Evolutionary conservation across 2,797 vertebrate genomes (phyloP), one percentile per base, ranked within the genome.

Genomic region (Betta splendens): DNA sequence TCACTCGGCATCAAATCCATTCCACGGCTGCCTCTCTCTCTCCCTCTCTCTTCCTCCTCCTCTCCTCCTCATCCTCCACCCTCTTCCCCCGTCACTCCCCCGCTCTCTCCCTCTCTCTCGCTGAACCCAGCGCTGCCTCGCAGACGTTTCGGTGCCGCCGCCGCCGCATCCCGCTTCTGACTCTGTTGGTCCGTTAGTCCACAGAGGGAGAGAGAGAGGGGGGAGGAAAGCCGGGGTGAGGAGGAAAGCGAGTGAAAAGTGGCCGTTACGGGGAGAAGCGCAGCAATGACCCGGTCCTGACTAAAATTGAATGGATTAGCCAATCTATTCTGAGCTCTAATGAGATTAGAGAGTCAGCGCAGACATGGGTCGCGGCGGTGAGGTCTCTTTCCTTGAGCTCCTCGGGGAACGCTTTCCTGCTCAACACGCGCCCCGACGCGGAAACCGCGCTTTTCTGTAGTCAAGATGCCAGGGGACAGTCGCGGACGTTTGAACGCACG

Each of bases 251-350:
- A 32, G 29, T 20, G 23, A 18, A 73, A 85, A 87, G 81, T 82
- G 72, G 50, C 56, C 46, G 63, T 70, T 52, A 18, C 47, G 15
- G 57, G 39, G 70, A 59, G 74, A 69, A 48, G 69, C 75, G 77
- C 81, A 85, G 91, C 89, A 90, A 91, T 84, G 90, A 74, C 53
- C 62, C 55, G 63, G 46, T 87, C 81, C 89, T 88, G 89, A 88
- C 86, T 81, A 68, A 86, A 87, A 88, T 65, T 85, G 84, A 88
- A 80, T 86, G 91, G 92, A 92, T 93, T 91, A 93, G 85, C 80
- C 81, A 88, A 86, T 90, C 89, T 93, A 79, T 92, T 93, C 86
- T 77, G 78, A 91, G 92, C 89, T 70, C 82, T 94, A 94, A 95
- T 92, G 92, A 91, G 92, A 93, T 94, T 92, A 92, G 69, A 46